Percentiles rank a stretch among this genome's conserved stretches.
Evolutionary conservation across 2,113 vertebrate species (phyloP).

Genomic region (Entelurus aequoreus): DNA sequence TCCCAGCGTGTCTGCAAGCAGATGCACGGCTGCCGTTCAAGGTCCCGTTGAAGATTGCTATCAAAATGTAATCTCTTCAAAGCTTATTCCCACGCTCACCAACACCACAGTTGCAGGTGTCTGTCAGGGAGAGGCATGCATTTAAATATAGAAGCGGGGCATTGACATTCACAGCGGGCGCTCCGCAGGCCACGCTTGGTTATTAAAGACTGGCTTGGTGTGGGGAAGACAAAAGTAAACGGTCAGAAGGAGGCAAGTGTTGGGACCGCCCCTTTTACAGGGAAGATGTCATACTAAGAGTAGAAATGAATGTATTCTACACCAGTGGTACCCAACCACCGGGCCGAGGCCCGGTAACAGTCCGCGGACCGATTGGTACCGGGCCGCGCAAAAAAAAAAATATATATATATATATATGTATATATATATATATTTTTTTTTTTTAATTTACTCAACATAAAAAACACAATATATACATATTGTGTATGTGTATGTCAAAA

Average conservation of each 20-base stretch:
- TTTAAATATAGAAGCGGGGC: conserved; percentile 66
- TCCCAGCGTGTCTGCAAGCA: conserved; percentile 67
- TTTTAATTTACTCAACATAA: too few relatives aligned
- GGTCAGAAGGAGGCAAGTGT: background rate
- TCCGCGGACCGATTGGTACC: too few relatives aligned
- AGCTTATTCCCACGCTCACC: conserved; percentile 74
- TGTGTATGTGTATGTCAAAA: too few relatives aligned
- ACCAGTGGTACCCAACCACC: too few relatives aligned
- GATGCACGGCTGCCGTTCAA: conserved; percentile 77
- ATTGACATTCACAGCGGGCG: conserved; percentile 58
- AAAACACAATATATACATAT: too few relatives aligned
- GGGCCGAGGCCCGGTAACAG: too few relatives aligned
- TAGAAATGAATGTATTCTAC: too few relatives aligned
- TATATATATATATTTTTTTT: too few relatives aligned
- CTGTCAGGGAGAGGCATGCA: conserved; percentile 68
- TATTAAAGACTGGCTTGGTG: conserved; percentile 22
- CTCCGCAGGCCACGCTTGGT: conserved; percentile 39
- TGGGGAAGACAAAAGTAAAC: background rate
- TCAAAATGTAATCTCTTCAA: conserved; percentile 75
- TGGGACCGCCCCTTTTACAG: background rate
- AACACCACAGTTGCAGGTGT: conserved; percentile 71
- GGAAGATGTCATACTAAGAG: background rate
- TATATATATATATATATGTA: too few relatives aligned
- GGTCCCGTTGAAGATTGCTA: conserved; percentile 74
- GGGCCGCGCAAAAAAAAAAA: too few relatives aligned